These are phyloP conservation scores for Lagria hirta DNA, from an alignment of 2,888 invertebrate genomes.

Conservation along the genomic window DNA sequence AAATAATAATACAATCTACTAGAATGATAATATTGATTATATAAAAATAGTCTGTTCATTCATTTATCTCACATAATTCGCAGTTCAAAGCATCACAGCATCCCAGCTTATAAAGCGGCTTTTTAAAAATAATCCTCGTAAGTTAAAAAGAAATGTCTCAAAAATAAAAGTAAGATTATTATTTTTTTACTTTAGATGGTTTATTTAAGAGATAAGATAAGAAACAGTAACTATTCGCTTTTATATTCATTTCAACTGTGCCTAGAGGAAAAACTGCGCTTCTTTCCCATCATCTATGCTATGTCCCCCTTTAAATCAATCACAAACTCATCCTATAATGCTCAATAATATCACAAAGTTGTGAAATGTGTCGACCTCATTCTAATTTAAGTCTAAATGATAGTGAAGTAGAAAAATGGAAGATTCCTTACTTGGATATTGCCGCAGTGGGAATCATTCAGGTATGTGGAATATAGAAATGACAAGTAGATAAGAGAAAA, in stretches of 20 bases:
- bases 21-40: too few species aligned
- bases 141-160: too few species aligned
- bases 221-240: conserved; percentile 7
- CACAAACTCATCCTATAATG: conserved; percentile 1
- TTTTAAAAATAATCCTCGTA: too few species aligned
- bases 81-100: too few species aligned
- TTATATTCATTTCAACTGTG: conserved; percentile 8
- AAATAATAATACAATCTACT: too few species aligned
- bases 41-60: too few species aligned
- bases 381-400: conserved; percentile 4
- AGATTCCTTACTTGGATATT: conserved; percentile 11
- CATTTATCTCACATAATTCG: too few species aligned
- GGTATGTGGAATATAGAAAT: conserved; percentile 7
- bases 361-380: conserved; percentile 9
- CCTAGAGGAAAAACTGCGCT: conserved; percentile 2
- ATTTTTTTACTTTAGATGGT: too few species aligned
- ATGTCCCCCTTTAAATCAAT: too few species aligned
- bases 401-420: conserved; percentile 1
- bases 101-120: too few species aligned
- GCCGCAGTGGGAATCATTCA: conserved; percentile 9
- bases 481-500: conserved; percentile 1
- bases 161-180: too few species aligned
- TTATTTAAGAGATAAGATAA: conserved; percentile 19
- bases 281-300: background rate
- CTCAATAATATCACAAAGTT: background rate